Evolutionary conservation across 2,797 vertebrate species (phyloP), one percentile per base, ranked within the genome.

Genomic region (Tenualosa thibaudeaui): DNA sequence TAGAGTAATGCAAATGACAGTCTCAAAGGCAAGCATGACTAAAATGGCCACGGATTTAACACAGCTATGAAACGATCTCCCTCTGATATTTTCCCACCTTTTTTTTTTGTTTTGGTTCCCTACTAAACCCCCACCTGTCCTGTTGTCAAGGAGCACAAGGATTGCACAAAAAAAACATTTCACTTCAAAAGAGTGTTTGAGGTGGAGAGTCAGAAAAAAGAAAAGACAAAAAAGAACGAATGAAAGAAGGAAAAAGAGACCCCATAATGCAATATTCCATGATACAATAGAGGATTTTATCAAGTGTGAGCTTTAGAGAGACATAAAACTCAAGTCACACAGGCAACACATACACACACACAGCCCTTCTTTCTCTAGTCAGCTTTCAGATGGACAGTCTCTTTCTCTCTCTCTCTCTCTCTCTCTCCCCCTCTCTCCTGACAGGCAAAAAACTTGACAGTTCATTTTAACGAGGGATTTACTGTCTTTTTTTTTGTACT

Each of bases 391-490:
- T 84, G 86, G 84, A 88, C 83, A 89, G 89, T 88, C 86, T 90
- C 88, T 87, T 88, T 85, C 82, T 84, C 15, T 75, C 82, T 60
- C 85, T 87, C 84, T 90, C 86, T 90, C 89, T 75, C 82, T 60
- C 85, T 87, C 84, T 90, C 86, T 90, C 89, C 87, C 88, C 84
- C 82, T 84, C 22, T 81, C 83, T 62, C 85, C 86, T 82, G 90
- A 85, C 65, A 90, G 88, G 88, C 85, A 87, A 89, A 89, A 82
- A 88, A 92, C 86, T 75, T 92, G 92, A 93, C 93, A 92, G 91
- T 91, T 93, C 92, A 92, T 95, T 94, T 94, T 92, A 91, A 85
- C 68, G 86, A 89, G 86, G 89, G 91, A 92, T 93, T 93, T 93
- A 90, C 88, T 91, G 90, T 88, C 37, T 49, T 49, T 8, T 49